Evolutionary conservation across 2,113 vertebrate species (phyloP), one percentile per base, ranked within the genome.

Genomic region (Labrus mixtus): DNA sequence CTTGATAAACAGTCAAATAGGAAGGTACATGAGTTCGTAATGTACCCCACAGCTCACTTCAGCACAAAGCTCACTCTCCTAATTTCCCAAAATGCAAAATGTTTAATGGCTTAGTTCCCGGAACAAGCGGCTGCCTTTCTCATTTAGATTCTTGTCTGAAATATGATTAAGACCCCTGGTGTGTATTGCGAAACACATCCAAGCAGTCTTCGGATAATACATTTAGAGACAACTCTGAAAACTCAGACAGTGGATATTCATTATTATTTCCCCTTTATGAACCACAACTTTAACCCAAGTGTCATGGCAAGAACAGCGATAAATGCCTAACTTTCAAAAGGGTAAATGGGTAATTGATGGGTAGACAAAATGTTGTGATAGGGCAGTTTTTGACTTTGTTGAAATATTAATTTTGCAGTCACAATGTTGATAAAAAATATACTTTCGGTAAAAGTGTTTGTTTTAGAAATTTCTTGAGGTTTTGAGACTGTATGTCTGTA

Each of bases 91-190:
- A 78, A 64, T 71, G 33, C 59, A 68, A 68, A 77, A 80, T 68
- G 58, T 72, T 74, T 77, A 67, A 50, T 77, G 72, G 67, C 59
- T 54, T 17, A 10, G 5, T 41, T 84, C 75, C 75, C 67, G 29
- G 54, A 72, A 62, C 36, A 68, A 63, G 41, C 71, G 57, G 64
- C 45, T 63, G 59, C 71, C 54, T 72, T 73, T 59, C 72, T 78
- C 63, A 76, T 76, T 78, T 76, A 76, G 55, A 79, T 63, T 46
- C 46, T 59, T 62, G 66, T 54, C 69, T 65, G 53, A 39, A 62
- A 79, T 79, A 70, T 76, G 33, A 79, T 86, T 70, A 68, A 68
- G 65, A 72, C 61, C 54, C n/a, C 78, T 65, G 71, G 75, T 70
- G 63, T 73, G 37, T 25, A 54, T 75, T 20, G 73, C 36, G 33